These are phyloP conservation scores for Catostomus latipinnis DNA, from an alignment of 2,797 vertebrate genomes.

Conservation along the genomic window DNA sequence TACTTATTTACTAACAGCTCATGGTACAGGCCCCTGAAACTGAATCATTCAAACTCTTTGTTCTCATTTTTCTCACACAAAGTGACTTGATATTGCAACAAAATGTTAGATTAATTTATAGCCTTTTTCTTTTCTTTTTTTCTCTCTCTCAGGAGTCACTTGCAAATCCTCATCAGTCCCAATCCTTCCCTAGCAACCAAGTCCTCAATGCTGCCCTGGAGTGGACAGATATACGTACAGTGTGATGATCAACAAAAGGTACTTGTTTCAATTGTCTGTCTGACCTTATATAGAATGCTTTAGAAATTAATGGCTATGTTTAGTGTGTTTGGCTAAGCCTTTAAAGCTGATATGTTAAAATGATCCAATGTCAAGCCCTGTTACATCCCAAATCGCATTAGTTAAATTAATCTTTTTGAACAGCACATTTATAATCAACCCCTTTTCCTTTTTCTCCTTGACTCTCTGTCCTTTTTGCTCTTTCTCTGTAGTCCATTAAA, in stretches of 20 bases:
- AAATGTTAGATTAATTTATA: neutral
- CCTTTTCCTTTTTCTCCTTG: too few species aligned
- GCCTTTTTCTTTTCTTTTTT: neutral
- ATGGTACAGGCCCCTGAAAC: too few species aligned
- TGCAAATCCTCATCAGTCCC: constrained; percentile 91
- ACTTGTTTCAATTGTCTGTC: constrained; percentile 25
- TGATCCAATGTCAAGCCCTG: too few species aligned
- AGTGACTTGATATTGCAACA: neutral
- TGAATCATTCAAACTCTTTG: too few species aligned
- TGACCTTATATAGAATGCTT: neutral
- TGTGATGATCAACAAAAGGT: constrained; percentile 90
- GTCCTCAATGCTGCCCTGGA: constrained; percentile 87
- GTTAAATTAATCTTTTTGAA: too few species aligned
- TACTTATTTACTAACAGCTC: too few species aligned
- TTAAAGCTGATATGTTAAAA: too few species aligned
- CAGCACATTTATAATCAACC: too few species aligned
- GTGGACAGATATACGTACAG: constrained; percentile 88
- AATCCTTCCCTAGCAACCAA: constrained; percentile 88
- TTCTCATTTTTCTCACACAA: neutral
- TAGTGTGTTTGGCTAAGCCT: too few species aligned
- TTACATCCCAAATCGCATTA: too few species aligned
- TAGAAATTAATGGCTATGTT: neutral
- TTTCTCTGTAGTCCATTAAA: constrained; percentile 82
- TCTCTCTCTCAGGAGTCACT: constrained; percentile 76
- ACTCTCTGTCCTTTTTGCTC: neutral